Evolutionary conservation across 2,888 invertebrate genomes (phyloP).

Genomic region (Baccha elongata): DNA sequence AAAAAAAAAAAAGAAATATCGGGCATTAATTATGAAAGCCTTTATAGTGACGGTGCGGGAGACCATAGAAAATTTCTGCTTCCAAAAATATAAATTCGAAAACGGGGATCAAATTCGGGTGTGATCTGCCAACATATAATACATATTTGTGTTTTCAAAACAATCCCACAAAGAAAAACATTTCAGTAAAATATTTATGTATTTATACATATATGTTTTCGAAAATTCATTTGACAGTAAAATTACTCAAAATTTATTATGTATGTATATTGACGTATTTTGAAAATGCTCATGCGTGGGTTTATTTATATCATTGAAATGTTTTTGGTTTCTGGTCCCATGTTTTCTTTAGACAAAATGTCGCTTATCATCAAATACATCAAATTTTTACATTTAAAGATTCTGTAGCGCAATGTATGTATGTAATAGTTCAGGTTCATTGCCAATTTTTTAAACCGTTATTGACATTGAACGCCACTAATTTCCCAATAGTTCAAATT

Average conservation of each 20-base stretch:
- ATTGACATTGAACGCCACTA: conserved; percentile 59
- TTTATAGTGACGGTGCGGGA: conserved; percentile 38
- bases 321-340: neutral
- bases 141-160: neutral
- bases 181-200: neutral
- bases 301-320: conserved; percentile 8
- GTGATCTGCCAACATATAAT: neutral
- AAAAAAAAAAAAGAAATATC: conserved; percentile 3
- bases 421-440: conserved; percentile 51
- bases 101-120: conserved; percentile 59
- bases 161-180: neutral
- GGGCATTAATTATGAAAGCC: neutral
- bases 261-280: neutral
- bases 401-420: neutral
- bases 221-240: neutral
- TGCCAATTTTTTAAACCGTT: conserved; percentile 25
- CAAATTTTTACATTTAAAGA: neutral
- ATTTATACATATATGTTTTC: neutral
- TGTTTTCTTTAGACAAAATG: conserved; percentile 13
- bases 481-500: conserved; percentile 33
- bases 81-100: conserved; percentile 70
- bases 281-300: conserved; percentile 7
- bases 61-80: conserved; percentile 38
- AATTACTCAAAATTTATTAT: neutral
- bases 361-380: conserved; percentile 16